Evolutionary conservation across 2,888 invertebrate genomes (phyloP).

Genomic region (Schizaphis graminum): DNA sequence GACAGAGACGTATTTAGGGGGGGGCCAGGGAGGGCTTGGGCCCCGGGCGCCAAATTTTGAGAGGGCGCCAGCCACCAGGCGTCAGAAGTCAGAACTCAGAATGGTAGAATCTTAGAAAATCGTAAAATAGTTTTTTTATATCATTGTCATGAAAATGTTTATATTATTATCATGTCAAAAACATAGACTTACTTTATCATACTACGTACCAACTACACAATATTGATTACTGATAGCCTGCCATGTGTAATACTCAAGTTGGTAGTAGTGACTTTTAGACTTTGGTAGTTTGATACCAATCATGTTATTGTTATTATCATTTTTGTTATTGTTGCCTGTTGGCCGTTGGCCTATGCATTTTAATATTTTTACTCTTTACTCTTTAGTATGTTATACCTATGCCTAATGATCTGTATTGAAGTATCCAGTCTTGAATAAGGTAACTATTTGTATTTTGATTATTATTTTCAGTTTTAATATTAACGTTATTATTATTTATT

Average conservation of each 20-base stretch:
- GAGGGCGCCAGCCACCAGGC: neutral
- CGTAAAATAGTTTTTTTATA: neutral
- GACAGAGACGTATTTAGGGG: too few relatives aligned
- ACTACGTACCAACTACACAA: neutral
- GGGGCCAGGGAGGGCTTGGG: neutral
- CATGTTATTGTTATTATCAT: neutral
- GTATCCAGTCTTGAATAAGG: conserved; percentile 9
- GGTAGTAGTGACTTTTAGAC: conserved; percentile 21
- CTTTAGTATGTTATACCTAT: neutral
- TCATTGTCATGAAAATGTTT: neutral
- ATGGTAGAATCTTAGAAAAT: too few relatives aligned
- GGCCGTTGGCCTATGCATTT: neutral
- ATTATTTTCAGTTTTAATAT: conserved; percentile 6
- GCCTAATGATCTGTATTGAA: neutral
- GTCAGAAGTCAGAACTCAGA: too few relatives aligned
- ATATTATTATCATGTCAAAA: conserved; percentile 5
- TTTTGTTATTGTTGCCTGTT: neutral
- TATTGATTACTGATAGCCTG: conserved; percentile 19
- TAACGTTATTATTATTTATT: neutral
- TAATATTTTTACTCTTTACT: conserved; percentile 1
- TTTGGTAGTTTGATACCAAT: neutral
- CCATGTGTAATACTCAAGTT: conserved; percentile 15
- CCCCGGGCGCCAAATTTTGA: neutral
- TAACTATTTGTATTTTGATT: conserved; percentile 9
- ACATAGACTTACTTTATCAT: neutral